Evolutionary conservation across 2,113 vertebrate genomes (phyloP).

Genomic region (Nettapus auritus): DNA sequence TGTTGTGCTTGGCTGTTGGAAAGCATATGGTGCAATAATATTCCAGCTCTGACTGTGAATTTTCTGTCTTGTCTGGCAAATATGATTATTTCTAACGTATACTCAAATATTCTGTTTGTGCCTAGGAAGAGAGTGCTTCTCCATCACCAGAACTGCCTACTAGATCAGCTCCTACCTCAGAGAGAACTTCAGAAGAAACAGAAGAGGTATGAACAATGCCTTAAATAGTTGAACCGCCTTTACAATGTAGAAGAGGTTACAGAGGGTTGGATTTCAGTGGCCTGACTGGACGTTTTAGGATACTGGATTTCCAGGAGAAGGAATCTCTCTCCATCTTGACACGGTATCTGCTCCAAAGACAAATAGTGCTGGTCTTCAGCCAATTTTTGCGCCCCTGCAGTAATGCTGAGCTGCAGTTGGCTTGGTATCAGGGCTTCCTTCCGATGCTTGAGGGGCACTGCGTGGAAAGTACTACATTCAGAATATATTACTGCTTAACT

Average conservation of each 20-base stretch:
- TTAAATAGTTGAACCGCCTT: not conserved
- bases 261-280: not conserved
- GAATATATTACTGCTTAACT: not conserved
- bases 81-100: not conserved
- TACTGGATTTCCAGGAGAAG: not conserved
- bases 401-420: not conserved
- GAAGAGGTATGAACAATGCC: not conserved
- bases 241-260: not conserved
- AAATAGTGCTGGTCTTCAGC: not conserved
- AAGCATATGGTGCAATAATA: constrained; percentile 24
- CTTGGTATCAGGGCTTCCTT: not conserved
- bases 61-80: constrained; percentile 13
- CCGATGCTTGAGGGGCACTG: not conserved
- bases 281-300: not conserved
- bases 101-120: not conserved
- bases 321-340: not conserved
- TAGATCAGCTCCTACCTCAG: not conserved
- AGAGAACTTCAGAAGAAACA: not conserved
- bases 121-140: not conserved
- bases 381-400: not conserved
- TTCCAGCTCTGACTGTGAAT: constrained; percentile 38
- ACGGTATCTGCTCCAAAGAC: not conserved
- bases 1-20: constrained; percentile 19
- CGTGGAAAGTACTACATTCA: not conserved
- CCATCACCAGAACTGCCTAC: not conserved